Evolutionary conservation across 2,797 vertebrate genomes (phyloP).

Genomic region (Varecia variegata): DNA sequence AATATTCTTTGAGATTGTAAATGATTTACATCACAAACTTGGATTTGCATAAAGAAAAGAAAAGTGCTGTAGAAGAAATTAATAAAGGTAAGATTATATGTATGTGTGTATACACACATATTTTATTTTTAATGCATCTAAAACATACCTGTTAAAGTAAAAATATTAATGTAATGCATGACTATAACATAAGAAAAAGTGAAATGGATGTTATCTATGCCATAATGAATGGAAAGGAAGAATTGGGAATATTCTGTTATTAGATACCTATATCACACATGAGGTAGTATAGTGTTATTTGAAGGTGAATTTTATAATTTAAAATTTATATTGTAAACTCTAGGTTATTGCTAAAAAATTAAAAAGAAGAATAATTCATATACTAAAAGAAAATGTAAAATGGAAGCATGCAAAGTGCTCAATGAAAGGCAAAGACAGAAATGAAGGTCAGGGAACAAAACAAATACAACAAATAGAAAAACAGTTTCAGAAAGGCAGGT

Average conservation of each 20-base stretch:
- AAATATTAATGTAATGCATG: background rate
- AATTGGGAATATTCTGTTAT: background rate
- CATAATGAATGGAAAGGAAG: background rate
- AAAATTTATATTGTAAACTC: background rate
- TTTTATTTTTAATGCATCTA: background rate
- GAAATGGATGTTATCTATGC: no score
- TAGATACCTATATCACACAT: no score
- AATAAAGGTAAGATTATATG: background rate
- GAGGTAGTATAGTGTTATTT: background rate
- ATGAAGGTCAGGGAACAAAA: background rate
- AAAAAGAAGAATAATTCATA: background rate
- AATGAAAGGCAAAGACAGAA: background rate
- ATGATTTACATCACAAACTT: background rate
- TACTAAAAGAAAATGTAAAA: background rate
- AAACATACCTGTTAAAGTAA: background rate
- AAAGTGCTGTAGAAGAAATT: background rate
- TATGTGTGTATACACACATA: background rate
- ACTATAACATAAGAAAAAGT: background rate
- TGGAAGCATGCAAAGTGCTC: background rate
- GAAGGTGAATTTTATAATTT: background rate
- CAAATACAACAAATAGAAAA: background rate
- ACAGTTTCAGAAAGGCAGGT: background rate
- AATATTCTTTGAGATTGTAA: background rate
- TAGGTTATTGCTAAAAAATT: background rate
- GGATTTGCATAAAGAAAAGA: background rate